Conservation (phyloP, 2,888 invertebrate genomes). For the Sesia bembeciformis region DNA sequence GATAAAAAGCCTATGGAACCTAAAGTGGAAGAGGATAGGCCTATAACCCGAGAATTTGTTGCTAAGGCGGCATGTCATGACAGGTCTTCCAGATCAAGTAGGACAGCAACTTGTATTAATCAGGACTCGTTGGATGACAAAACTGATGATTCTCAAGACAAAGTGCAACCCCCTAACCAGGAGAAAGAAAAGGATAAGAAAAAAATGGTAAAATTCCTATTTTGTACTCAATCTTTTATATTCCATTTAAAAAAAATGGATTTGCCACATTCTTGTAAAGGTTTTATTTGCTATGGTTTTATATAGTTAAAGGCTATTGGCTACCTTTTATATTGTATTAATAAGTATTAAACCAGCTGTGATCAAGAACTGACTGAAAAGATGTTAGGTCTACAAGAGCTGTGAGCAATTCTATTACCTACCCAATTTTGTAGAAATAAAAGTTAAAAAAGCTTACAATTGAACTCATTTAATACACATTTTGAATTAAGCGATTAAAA, state of each 20-base stretch:
- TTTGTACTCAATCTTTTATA: background rate
- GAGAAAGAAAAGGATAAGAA: conserved; percentile 69
- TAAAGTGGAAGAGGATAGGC: conserved; percentile 43
- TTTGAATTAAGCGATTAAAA: too few relatives aligned
- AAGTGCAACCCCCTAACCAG: conserved; percentile 36
- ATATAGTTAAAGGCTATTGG: too few relatives aligned
- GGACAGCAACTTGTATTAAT: conserved; percentile 38
- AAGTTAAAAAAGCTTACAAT: too few relatives aligned
- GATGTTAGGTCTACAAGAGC: too few relatives aligned
- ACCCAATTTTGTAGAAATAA: too few relatives aligned
- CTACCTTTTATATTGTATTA: too few relatives aligned
- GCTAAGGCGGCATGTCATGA: conserved; percentile 63
- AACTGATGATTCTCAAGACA: conserved; percentile 67
- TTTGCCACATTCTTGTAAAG: too few relatives aligned
- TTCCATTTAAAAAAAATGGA: background rate
- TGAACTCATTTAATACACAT: too few relatives aligned
- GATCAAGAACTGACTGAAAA: too few relatives aligned
- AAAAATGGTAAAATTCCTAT: conserved; percentile 59
- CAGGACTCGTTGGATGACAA: conserved; percentile 66
- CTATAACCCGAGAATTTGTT: conserved; percentile 39
- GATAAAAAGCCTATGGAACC: conserved; percentile 19
- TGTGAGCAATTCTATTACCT: too few relatives aligned
- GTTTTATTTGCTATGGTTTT: too few relatives aligned
- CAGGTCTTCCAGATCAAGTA: conserved; percentile 55
- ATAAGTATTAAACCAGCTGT: too few relatives aligned